Evolutionary conservation across 1,140 invertebrate species (phyloP), one percentile per base, ranked within the genome.

Genomic region (Bathynomus jamesi): DNA sequence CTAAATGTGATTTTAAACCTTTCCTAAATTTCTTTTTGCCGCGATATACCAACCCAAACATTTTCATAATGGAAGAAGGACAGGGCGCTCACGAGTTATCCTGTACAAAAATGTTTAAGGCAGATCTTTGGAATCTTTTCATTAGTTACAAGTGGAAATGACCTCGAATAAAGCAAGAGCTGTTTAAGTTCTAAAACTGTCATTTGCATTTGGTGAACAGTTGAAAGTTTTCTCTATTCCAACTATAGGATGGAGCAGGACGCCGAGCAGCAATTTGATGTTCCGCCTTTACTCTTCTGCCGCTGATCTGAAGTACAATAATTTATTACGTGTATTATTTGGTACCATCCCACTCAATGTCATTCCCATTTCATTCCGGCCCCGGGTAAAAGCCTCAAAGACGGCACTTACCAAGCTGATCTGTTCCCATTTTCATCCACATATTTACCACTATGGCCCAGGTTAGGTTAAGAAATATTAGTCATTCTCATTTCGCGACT

Each of bases 241-340:
- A 67, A 70, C 71, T 93, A 94, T 88, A 94, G 88, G 87, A 95
- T 94, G 85, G 89, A 90, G 86, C 92, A 95, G 71, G 91, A 92
- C 76, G 91, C 88, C 78, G 91, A 93, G 86, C 93, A 95, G 87
- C 92, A 94, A 87, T 91, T 92, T 85, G 90, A 93, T 73, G 91
- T 91, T 73, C 92, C 91, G 75, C 91, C 91, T 89, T 95, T 95
- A 85, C 91, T 94, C 83, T 95, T 95, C 85, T 93, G 91, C 85
- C 92, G 88, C 87, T 94, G 92, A 89, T 94, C 93, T 94, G 87
- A 64, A 90, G 89, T 75, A 81, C 80, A 81, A n/a, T n/a, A n/a
- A n/a, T n/a, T n/a, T n/a, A n/a, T n/a, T n/a, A n/a, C n/a, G n/a
- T n/a, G n/a, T n/a, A n/a, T n/a, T n/a, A n/a, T n/a, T n/a, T n/a